Base-by-base conservation (phyloP, 2,888 invertebrate species). In the Pachliopta kotzebuea region DNA sequence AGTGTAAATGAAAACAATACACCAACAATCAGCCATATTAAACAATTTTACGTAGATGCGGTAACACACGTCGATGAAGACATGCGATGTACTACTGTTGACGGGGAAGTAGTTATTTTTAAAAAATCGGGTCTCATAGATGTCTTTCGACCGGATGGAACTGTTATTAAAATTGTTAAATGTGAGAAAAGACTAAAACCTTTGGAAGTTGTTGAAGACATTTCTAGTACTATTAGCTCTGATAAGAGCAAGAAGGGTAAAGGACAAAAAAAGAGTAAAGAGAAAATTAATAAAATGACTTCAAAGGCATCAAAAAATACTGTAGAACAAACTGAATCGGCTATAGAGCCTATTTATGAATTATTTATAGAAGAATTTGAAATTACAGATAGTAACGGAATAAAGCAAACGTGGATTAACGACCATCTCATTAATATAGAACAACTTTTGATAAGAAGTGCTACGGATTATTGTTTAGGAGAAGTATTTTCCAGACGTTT, bases 51-150 rank as follows among this genome's bases (percentile, higher is more conserved):
- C 69, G 56, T 79, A 49, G 67, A 68, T 50, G 66, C 72, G 7
- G 58, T 70, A 37, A 62, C 72, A 4, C 50, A 80, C 49, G 57
- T 75, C 4, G 72, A 83, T 58, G 90, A 90, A 79, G 80, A 84
- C 52, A 84, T 83, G 83, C 81, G 90, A 54, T 89, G 87, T 70
- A 79, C 88, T 50, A 87, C 82, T 75, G 76, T 86, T 55, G 81
- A 85, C 45, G 92, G 90, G 0, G 91, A 91, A 75, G 87, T 90
- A 14, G 70, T 90, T 31, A 74, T 90, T 70, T 91, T 88, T 72
- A 84, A 78, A 74, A 67, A 50, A 17, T 79, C 78, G 8, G 84
- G 84, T 8, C 66, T 77, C 1, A 77, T 91, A 54, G 83, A 88
- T 71, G 77, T 90, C 20, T 68, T 88, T 2, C 77, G 74, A 65